phyloP scores from a whole-genome alignment of 2,113 vertebrate genomes.

The Microcebus tavaratra region DNA sequence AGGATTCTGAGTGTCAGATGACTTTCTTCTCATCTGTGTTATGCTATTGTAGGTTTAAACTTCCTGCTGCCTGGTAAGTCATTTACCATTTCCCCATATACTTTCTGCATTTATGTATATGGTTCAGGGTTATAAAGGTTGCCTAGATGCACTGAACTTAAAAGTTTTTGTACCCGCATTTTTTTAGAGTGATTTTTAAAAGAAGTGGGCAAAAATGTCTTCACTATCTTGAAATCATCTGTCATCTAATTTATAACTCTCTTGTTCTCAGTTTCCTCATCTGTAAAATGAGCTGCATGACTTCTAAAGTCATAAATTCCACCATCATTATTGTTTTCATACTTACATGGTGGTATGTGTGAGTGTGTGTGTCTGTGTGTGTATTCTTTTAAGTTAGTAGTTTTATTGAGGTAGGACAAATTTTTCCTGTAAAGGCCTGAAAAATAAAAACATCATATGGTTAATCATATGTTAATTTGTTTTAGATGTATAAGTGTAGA shows the following conservation, averaged over 20 bases:
- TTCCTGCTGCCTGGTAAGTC: neutral
- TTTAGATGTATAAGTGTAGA: neutral
- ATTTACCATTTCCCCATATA: neutral
- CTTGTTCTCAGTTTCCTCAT: neutral
- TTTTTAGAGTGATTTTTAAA: conserved; percentile 26
- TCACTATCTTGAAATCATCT: neutral
- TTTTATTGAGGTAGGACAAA: neutral
- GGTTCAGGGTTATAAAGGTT: neutral
- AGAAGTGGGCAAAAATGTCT: neutral
- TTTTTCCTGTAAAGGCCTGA: neutral
- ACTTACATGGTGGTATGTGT: neutral
- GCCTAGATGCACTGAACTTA: neutral
- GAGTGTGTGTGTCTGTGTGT: neutral
- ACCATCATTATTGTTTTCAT: neutral
- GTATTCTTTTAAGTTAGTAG: neutral
- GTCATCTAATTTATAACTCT: neutral
- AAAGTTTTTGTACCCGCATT: neutral
- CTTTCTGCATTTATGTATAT: neutral
- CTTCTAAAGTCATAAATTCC: conserved; percentile 2
- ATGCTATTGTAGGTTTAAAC: neutral
- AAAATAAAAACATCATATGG: neutral
- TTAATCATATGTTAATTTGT: neutral
- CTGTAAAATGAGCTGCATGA: neutral
- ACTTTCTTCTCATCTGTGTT: neutral
- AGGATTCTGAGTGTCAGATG: neutral